Percentiles rank a stretch among this genome's conserved stretches.
Conservation (phyloP, 1,140 invertebrate species). For the Cyphomyrmex costatus region DNA sequence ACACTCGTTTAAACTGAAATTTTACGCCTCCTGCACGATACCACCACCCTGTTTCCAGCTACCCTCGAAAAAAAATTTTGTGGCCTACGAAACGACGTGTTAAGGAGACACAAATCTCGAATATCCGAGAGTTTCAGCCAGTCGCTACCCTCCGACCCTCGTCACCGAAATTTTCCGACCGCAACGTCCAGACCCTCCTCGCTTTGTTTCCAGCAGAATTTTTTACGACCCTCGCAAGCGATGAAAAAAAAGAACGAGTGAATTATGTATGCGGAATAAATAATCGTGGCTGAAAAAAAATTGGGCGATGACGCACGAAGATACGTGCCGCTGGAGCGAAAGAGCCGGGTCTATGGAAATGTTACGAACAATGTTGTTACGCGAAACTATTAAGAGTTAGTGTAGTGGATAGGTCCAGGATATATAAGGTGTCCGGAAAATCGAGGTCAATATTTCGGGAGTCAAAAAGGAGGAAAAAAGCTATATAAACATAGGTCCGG, state of each 20-base stretch:
- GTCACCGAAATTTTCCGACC: neutral
- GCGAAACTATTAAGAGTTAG: constrained; percentile 29
- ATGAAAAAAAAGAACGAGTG: constrained; percentile 13
- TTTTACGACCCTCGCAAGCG: constrained; percentile 5
- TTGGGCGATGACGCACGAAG: constrained; percentile 4
- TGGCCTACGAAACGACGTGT: constrained; percentile 31
- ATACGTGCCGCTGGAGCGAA: neutral
- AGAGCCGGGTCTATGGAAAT: neutral
- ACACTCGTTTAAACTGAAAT: constrained; percentile 46
- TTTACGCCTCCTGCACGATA: constrained; percentile 33
- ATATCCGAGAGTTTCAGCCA: constrained; percentile 42
- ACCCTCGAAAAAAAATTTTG: constrained; percentile 24
- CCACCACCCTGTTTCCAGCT: constrained; percentile 13
- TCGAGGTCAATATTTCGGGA: too few species aligned
- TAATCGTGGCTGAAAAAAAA: constrained; percentile 32
- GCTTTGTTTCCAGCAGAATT: constrained; percentile 49
- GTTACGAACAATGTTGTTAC: constrained; percentile 35
- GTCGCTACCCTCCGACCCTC: constrained; percentile 4
- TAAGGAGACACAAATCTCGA: constrained; percentile 65
- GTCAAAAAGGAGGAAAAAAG: too few species aligned
- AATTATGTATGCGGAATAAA: constrained; percentile 66
- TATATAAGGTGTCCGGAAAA: constrained; percentile 40
- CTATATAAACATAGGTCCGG: too few species aligned
- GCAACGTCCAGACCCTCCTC: neutral
- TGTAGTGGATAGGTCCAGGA: neutral